A percentile compares a stretch with the other conserved stretches of the same genome.
phyloP scores from a whole-genome alignment of 2,888 invertebrate species.

The Melitaea athalia region DNA sequence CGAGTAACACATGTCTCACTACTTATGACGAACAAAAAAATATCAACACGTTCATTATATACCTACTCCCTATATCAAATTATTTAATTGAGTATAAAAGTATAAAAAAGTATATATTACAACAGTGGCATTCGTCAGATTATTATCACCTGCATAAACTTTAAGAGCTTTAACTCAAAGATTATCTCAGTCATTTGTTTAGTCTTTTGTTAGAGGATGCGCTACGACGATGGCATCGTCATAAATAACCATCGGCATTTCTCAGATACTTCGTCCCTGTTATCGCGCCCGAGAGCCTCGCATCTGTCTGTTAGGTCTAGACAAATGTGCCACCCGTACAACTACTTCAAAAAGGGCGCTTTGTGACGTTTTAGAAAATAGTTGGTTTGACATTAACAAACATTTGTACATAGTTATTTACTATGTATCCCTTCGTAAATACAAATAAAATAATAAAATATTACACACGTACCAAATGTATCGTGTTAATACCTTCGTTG shows the following conservation, averaged over 20 bases:
- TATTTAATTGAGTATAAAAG: conserved; percentile 11
- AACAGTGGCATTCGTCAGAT: conserved; percentile 37
- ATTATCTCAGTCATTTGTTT: conserved; percentile 78
- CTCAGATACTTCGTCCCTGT: conserved; percentile 70
- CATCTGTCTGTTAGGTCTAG: conserved; percentile 71
- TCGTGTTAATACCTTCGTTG: conserved; percentile 30
- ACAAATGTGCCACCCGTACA: conserved; percentile 69
- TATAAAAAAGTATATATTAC: background rate
- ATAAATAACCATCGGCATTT: conserved; percentile 78
- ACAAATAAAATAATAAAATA: background rate
- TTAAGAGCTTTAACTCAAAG: conserved; percentile 51
- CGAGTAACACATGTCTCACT: conserved; percentile 61
- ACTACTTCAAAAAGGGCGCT: conserved; percentile 54
- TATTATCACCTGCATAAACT: conserved; percentile 37
- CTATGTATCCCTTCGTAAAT: background rate
- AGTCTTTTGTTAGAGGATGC: conserved; percentile 67
- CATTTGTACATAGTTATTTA: background rate
- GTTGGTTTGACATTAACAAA: background rate
- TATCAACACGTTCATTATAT: conserved; percentile 57
- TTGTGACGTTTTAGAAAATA: conserved; percentile 44
- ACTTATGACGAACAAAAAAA: conserved; percentile 61
- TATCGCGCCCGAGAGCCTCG: conserved; percentile 64
- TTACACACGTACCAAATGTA: conserved; percentile 14
- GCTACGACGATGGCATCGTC: conserved; percentile 61
- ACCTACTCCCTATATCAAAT: conserved; percentile 38